Percentiles rank a stretch among this genome's conserved stretches.
Evolutionary conservation across 30 jellyfish, hydroid and myxozoan species (phyloP).

Genomic region (Cassiopea xamachana): DNA sequence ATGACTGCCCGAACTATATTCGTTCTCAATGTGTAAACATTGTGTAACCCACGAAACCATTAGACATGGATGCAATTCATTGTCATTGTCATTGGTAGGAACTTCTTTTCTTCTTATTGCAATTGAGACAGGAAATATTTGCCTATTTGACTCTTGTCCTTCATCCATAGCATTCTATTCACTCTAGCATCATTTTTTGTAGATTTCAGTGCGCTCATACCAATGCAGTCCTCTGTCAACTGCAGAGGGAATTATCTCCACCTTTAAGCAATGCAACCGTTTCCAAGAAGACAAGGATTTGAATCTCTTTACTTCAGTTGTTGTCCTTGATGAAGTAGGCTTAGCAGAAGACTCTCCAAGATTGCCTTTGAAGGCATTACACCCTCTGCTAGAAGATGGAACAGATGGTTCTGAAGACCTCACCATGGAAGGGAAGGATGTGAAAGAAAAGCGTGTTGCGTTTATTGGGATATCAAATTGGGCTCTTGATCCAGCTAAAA

Average conservation of each 20-base stretch:
- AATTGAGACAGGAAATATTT: too few species aligned
- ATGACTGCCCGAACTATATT: too few species aligned
- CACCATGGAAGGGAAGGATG: constrained; percentile 58
- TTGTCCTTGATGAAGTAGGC: constrained; percentile 90
- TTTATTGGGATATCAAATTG: constrained; percentile 86
- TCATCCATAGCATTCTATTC: too few species aligned
- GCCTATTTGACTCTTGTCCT: too few species aligned
- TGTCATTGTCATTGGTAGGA: too few species aligned
- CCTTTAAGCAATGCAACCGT: constrained; percentile 78
- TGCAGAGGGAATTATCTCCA: constrained; percentile 71
- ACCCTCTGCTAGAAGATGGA: constrained; percentile 91
- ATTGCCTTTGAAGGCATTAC: constrained; percentile 90
- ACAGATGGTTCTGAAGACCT: constrained; percentile 90
- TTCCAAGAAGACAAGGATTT: constrained; percentile 82
- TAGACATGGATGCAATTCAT: too few species aligned
- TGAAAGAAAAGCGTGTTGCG: constrained; percentile 72
- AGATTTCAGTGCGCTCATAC: constrained; percentile 86
- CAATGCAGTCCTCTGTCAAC: constrained; percentile 91
- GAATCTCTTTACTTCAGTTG: constrained; percentile 78
- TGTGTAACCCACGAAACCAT: too few species aligned
- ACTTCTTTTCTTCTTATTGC: too few species aligned
- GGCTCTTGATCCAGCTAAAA: constrained; percentile 88
- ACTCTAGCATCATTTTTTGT: too few species aligned
- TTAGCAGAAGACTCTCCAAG: constrained; percentile 87
- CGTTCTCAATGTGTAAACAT: too few species aligned